Base-by-base conservation (phyloP, 2,888 invertebrate genomes). In the Sialis lutaria region DNA sequence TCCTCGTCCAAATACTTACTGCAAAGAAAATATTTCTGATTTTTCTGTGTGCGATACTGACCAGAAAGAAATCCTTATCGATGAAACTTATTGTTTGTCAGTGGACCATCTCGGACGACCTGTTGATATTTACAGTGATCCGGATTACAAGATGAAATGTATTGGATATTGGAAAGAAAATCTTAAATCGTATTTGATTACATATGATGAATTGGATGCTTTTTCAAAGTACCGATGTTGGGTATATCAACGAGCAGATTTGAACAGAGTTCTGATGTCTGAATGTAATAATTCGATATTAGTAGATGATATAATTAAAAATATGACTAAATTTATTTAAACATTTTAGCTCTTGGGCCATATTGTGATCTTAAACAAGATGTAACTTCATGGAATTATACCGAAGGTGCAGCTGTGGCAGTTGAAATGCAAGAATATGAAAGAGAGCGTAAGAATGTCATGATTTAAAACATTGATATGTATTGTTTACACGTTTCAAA, bases 161-260 rank as follows among this genome's bases (percentile, higher is more conserved):
- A 91, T 97, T 55, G 96, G 95, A 0, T 96, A 78, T 64, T 97
- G 95, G 92, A 92, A 95, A 64, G 96, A 97, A 63, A 96, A 97
- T 70, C 74, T 96, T 35, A 90, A 88, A 62, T 96, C 96, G 0
- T 96, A 96, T 64, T 67, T 97, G 40, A 86, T 97, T 48, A 97
- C 96, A 0, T 93, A 86, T 63, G 96, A 97, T 62, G 92, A 92
- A 60, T 73, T 95, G 56, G 96, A 97, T 70, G 90, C 96, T 0
- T 84, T 90, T 58, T 92, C 92, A 4, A 89, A 84, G 62, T 97
- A 93, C 63, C 79, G 95, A 56, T 97, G 96, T 63, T 97, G 96
- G 96, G 93, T 95, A 40, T 96, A 95, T 65, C 95, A 96, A 64
- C 74, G 96, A 57, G 83, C 91, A 43, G 95, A 95, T 73, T 74